Evolutionary conservation across 2,797 vertebrate species (phyloP).

Genomic region (Amblyopsis hoosieri): DNA sequence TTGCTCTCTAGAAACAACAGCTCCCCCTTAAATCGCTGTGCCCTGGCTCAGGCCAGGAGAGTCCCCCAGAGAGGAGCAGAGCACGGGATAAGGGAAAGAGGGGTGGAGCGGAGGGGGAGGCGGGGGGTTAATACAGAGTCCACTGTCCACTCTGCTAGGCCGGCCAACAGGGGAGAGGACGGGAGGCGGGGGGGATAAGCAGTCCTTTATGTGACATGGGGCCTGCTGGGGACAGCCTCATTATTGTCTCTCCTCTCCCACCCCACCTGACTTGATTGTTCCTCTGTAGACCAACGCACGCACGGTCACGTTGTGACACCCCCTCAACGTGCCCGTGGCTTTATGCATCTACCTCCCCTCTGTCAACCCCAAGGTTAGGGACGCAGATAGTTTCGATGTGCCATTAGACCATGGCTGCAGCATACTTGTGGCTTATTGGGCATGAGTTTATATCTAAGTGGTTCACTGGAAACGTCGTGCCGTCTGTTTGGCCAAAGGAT

Average conservation of each 20-base stretch:
- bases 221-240: conserved; percentile 63
- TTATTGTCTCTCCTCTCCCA: conserved; percentile 62
- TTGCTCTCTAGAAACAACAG: conserved; percentile 70
- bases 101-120: conserved; percentile 59
- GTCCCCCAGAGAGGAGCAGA: conserved; percentile 56
- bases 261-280: conserved; percentile 60
- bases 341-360: conserved; percentile 25
- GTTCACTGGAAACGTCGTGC: too few species aligned
- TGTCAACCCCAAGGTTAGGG: not conserved
- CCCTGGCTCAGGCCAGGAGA: conserved; percentile 56
- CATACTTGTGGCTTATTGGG: too few species aligned
- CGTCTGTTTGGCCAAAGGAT: not conserved
- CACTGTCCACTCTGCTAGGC: conserved; percentile 66
- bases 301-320: conserved; percentile 55
- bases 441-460: too few species aligned
- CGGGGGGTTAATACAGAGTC: conserved; percentile 67
- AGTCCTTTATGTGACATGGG: conserved; percentile 75
- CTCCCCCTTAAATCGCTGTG: conserved; percentile 62
- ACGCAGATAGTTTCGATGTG: too few species aligned
- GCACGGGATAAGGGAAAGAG: conserved; percentile 54
- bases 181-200: conserved; percentile 61
- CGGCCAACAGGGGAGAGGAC: conserved; percentile 67
- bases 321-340: conserved; percentile 36
- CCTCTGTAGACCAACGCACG: conserved; percentile 36
- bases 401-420: too few species aligned